Base-by-base conservation (phyloP, 2,113 vertebrate genomes). In the Perca flavescens region DNA sequence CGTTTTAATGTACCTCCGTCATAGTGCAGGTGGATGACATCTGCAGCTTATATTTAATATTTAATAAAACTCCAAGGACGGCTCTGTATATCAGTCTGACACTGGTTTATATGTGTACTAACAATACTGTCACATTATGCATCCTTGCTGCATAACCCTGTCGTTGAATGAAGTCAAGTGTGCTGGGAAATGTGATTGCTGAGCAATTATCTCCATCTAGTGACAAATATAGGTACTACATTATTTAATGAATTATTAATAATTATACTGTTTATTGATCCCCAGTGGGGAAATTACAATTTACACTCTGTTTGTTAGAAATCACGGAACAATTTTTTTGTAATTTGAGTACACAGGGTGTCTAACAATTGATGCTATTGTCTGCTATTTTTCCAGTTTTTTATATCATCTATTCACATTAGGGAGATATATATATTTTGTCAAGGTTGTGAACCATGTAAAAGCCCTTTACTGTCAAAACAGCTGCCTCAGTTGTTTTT, bases 191-290 rank as follows among this genome's bases (percentile, higher is more conserved):
- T 17, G 19, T 2, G 12, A 79, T 74, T 62, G 3, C 64, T 80
- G 57, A 31, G 78, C 16, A n/a, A 36, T 25, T 71, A 67, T 0
- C 53, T 3, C 87, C 91, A 91, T 84, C 93, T 93, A 84, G 88
- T 88, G 93, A 50, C 14, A 16, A 15, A 60, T 0, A 40, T 2
- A 25, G 9, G 72, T 31, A 86, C 36, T 72, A 28, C 84, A 89
- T 9, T 0, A 21, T 61, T 22, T 63, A 54, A 28, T 25, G 25
- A 25, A 25, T 25, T 25, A 25, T 25, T 25, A 25, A 25, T 25
- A 25, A 25, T 25, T 25, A 25, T 25, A 25, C 25, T 25, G 25
- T 25, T 25, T 25, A 25, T 25, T 25, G 25, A 25, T 25, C 25
- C 25, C 25, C 25, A 25, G 25, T 25, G 25, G 25, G 25, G 25